A percentile compares a stretch with the other conserved stretches of the same genome.
phyloP scores from a whole-genome alignment of 2,113 vertebrate genomes.

The Pelodiscus sinensis region DNA sequence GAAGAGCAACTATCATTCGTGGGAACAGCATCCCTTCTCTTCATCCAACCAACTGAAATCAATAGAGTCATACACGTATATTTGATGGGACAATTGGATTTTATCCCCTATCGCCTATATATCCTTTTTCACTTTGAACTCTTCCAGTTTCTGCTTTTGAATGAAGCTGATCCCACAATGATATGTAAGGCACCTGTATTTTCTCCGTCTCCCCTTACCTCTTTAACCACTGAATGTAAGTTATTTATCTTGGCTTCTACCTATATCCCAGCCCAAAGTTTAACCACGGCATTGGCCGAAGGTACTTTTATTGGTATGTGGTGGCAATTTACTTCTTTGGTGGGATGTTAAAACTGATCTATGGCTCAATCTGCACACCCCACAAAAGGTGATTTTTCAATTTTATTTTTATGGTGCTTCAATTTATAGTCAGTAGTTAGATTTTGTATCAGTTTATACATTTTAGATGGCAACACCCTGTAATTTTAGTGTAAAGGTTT shows the following conservation, averaged over 20 bases:
- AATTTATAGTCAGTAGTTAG: conserved; percentile 58
- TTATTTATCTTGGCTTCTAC: background rate
- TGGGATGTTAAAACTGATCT: conserved; percentile 48
- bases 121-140: conserved; percentile 8
- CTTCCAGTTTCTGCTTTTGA: conserved; percentile 9
- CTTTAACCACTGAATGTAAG: conserved; percentile 5
- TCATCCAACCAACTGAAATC: background rate
- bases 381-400: conserved; percentile 57
- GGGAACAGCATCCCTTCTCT: background rate
- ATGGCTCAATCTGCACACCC: conserved; percentile 35
- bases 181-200: background rate
- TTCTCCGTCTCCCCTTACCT: conserved; percentile 1
- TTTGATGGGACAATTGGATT: background rate
- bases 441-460: conserved; percentile 36
- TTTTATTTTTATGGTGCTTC: conserved; percentile 62
- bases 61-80: background rate
- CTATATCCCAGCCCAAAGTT: background rate
- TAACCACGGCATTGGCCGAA: conserved; percentile 37
- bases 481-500: conserved; percentile 56
- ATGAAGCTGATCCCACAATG: conserved; percentile 20
- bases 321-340: conserved; percentile 48
- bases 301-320: conserved; percentile 36
- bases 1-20: background rate
- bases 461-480: conserved; percentile 45
- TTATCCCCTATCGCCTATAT: conserved; percentile 6